A percentile compares a stretch with the other conserved stretches of the same genome.
Evolutionary conservation across 1,140 invertebrate genomes (phyloP).

Genomic region (Brachionus paranguensis): DNA sequence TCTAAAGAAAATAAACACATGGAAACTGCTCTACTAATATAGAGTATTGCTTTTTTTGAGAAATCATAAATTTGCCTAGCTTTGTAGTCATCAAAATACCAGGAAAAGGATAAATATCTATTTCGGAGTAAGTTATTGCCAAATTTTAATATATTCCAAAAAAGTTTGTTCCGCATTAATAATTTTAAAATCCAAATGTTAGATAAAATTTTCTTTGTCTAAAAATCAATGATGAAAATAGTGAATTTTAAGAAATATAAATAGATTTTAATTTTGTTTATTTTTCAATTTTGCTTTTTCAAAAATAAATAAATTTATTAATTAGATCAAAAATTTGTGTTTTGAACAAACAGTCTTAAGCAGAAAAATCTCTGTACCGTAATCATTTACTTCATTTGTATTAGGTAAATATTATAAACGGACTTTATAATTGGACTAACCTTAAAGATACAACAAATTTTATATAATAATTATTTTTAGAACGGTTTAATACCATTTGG

Average conservation of each 20-base stretch:
- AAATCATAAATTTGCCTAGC: background rate
- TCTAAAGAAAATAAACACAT: background rate
- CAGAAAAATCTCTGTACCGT: background rate
- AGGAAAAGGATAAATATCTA: background rate
- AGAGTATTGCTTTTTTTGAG: background rate
- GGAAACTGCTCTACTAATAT: background rate
- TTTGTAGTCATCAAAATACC: background rate
- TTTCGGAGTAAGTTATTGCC: background rate
- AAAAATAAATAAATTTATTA: constrained; percentile 9
- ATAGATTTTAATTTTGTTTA: background rate
- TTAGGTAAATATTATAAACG: background rate
- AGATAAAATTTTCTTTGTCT: background rate
- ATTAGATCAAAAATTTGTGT: constrained; percentile 4
- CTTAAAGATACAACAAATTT: constrained; percentile 18
- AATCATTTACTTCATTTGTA: background rate
- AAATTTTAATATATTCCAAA: background rate
- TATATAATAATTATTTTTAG: constrained; percentile 9
- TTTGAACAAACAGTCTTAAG: background rate
- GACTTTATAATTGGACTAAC: constrained; percentile 11
- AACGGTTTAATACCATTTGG: background rate
- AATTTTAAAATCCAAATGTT: background rate
- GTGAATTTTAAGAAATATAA: background rate
- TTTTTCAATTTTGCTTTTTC: constrained; percentile 24
- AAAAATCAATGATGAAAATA: background rate
- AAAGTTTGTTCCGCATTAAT: background rate